Base-by-base conservation (phyloP, 2,113 vertebrate genomes). In the Synodontis membranacea region DNA sequence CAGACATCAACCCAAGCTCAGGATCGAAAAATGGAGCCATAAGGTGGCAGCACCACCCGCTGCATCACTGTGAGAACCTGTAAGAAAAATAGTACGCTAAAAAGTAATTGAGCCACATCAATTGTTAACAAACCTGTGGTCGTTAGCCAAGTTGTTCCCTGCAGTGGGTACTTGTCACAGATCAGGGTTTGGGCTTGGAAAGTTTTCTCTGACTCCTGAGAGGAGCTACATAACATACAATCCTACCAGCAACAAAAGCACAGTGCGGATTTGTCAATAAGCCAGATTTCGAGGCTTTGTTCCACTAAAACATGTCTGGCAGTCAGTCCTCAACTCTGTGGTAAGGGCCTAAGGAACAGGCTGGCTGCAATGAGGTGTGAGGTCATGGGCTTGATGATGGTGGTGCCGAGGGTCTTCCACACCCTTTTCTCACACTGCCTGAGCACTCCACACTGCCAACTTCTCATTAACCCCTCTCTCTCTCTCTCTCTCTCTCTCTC, bases 291-390 rank as follows among this genome's bases (percentile, higher is more conserved):
- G 85, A 86, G 79, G 90, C 90, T 92, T 75, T 89, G 91, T 91
- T 92, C 91, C 89, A 92, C 88, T 89, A 84, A 87, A 90, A 92
- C 88, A 89, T 90, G 91, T 31, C 76, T 81, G 60, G 58, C 80
- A 54, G 50, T 52, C 75, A 79, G 9, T 81, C 46, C 39, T 72
- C 78, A 34, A 82, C 34, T 54, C 0, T 34, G 46, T 46, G 46
- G 79, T 6, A 37, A 14, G 17, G n/a, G 62, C 9, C 68, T 62
- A 25, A 83, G 78, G 84, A 75, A 62, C 2, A 31, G 80, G 17
- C 74, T 82, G 79, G 78, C 83, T 82, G 54, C 52, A 39, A 42
- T 52, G 64, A 75, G 70, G 78, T 74, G 78, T 82, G 87, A 88
- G 83, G 64, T 88, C 83, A 88, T 85, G 81, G 39, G 56, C 56